Conservation (phyloP, 2,888 invertebrate genomes). For the Sminthurides aquaticus region DNA sequence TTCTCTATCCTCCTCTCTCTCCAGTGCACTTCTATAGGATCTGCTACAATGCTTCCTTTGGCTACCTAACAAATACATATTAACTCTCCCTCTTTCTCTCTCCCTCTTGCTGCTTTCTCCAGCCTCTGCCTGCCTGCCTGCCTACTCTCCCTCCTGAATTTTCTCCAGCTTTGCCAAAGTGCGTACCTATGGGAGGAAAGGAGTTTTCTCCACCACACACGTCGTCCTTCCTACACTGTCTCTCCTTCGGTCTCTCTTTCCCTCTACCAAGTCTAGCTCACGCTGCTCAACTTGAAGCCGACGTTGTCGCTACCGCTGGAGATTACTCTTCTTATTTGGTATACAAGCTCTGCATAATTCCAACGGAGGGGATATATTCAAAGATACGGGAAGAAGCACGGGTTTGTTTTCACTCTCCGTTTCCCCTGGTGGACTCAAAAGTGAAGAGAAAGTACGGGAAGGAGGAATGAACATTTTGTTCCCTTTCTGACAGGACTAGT, state of each 20-base stretch:
- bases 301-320: too few relatives aligned
- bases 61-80: slow-evolving; percentile 1
- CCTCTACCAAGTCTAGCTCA: too few relatives aligned
- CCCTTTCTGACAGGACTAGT: background rate
- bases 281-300: too few relatives aligned
- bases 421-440: background rate
- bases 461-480: background rate
- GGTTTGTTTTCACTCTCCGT: background rate
- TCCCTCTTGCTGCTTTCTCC: slow-evolving; percentile 14
- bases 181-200: slow-evolving; percentile 4
- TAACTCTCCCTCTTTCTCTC: slow-evolving; percentile 15
- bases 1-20: background rate
- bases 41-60: slow-evolving; percentile 2
- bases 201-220: background rate
- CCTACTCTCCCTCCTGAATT: slow-evolving; percentile 14
- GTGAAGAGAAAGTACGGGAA: background rate
- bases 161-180: background rate
- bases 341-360: too few relatives aligned
- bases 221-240: too few relatives aligned
- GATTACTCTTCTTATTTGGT: too few relatives aligned
- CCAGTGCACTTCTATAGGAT: background rate
- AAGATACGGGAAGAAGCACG: background rate
- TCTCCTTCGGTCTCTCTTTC: too few relatives aligned
- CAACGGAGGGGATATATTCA: background rate
- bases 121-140: slow-evolving; percentile 1